A percentile compares a stretch with the other conserved stretches of the same genome.
Evolutionary conservation across 2,113 vertebrate genomes (phyloP).

Genomic region (Sporophila hypoxantha): DNA sequence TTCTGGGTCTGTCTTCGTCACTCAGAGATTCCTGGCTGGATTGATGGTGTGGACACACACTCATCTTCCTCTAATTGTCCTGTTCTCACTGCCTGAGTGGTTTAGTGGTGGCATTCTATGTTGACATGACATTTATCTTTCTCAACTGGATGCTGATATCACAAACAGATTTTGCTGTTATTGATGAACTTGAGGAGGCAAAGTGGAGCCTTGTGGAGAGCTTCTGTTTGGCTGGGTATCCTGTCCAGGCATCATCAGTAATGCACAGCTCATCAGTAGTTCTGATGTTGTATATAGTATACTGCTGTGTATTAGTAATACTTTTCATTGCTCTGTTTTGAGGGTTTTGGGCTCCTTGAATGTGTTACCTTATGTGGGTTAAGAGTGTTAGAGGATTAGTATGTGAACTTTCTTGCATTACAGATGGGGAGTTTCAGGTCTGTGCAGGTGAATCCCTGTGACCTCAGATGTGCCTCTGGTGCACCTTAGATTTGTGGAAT

Average conservation of each 20-base stretch:
- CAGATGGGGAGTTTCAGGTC: background rate
- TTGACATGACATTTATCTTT: constrained; percentile 4
- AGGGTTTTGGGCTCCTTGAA: background rate
- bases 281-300: background rate
- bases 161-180: constrained; percentile 11
- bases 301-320: background rate
- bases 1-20: background rate
- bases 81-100: background rate
- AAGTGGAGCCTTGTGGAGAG: background rate
- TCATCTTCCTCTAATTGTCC: background rate
- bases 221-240: background rate
- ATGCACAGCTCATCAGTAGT: background rate
- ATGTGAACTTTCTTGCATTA: background rate
- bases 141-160: background rate
- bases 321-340: background rate
- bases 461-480: background rate
- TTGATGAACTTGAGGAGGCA: background rate
- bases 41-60: background rate
- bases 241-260: background rate
- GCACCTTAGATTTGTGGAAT: background rate
- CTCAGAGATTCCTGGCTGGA: background rate
- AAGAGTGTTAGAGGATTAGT: background rate
- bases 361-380: background rate
- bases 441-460: background rate
- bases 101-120: background rate